Evolutionary conservation across 1,140 invertebrate genomes (phyloP).

Genomic region (Megalopta genalis): DNA sequence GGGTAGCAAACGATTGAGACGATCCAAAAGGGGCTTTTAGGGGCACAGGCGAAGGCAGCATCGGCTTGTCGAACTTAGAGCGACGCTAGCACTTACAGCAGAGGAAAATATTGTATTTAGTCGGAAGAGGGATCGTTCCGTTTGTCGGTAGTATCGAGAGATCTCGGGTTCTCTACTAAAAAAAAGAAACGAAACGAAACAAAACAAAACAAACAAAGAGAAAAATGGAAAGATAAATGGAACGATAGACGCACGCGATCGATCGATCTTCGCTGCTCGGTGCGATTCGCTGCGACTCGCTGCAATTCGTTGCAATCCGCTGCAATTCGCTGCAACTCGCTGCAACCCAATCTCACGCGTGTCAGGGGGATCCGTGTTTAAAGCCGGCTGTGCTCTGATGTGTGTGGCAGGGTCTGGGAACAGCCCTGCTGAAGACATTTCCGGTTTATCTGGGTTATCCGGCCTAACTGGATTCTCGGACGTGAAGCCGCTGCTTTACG

Average conservation of each 20-base stretch:
- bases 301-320: constrained; percentile 29
- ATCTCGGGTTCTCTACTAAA: background rate
- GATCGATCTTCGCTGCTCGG: constrained; percentile 54
- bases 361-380: constrained; percentile 61
- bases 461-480: constrained; percentile 71
- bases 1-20: constrained; percentile 16
- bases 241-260: constrained; percentile 44
- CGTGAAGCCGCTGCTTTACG: constrained; percentile 70
- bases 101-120: background rate
- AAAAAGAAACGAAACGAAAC: no score
- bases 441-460: constrained; percentile 71
- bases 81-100: background rate
- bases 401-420: constrained; percentile 73
- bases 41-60: constrained; percentile 15
- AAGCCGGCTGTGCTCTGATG: constrained; percentile 68
- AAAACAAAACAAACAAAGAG: no score
- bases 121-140: background rate
- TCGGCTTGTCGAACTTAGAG: background rate
- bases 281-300: constrained; percentile 29
- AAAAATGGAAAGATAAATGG: background rate
- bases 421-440: constrained; percentile 73
- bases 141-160: constrained; percentile 1
- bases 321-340: constrained; percentile 27
- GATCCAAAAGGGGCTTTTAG: constrained; percentile 10
- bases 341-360: constrained; percentile 23